Base-by-base conservation (phyloP, 2,797 vertebrate species). In the Anabacerthia variegaticeps region DNA sequence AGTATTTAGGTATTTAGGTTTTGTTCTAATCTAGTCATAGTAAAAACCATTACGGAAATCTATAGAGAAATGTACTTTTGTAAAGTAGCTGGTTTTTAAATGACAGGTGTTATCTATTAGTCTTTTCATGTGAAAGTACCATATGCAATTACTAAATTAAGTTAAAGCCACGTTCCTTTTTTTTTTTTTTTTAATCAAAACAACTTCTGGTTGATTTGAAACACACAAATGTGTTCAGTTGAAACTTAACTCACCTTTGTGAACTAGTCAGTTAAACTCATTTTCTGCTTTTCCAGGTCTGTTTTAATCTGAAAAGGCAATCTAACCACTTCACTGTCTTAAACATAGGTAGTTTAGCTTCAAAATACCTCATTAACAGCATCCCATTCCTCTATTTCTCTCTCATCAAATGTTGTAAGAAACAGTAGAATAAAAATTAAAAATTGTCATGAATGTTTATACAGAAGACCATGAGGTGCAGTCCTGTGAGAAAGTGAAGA, bases 1-100 rank as follows among this genome's bases (percentile, higher is more conserved):
- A 85, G 34, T 95, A 71, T 92, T 95, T 85, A 89, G 21, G 34
- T 94, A 63, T 92, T 96, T 89, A 88, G 21, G 28, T 56, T 87
- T 21, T 90, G 59, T 76, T 36, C 44, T 95, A n/a, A 68, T 84
- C 73, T 80, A 89, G 73, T 85, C 65, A 67, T 81, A 91, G 88
- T 80, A 92, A 97, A 97, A 95, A 95, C 78, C 20, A 58, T 84
- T 83, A 89, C 26, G 44, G 91, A 95, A 97, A 88, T 92, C 59
- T 51, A 62, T 27, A 16, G 51, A 96, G 85, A 97, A 92, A 94
- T 52, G 18, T 48, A 77, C 80, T 83, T 88, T 76, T 83, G 41
- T 69, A 56, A 44, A 89, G 55, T 58, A 77, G 61, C 48, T 94
- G 27, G 2, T 43, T 96, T 96, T 96, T 61, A 95, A 94, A 85